phyloP scores from a whole-genome alignment of 1,140 invertebrate species.

The Pararge aegeria region DNA sequence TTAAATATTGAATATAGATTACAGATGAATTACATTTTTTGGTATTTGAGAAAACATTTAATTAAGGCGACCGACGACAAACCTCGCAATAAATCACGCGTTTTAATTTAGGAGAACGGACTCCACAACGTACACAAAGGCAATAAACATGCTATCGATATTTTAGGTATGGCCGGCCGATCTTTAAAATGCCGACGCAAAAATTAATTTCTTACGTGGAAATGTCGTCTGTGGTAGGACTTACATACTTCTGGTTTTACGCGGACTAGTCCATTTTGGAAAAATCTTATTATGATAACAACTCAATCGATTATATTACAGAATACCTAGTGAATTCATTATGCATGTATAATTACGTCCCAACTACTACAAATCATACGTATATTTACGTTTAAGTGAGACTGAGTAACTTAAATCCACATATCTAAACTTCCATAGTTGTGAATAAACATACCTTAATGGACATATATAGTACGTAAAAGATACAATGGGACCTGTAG shows the following conservation, averaged over 20 bases:
- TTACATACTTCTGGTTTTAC: background rate
- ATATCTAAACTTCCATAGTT: too few relatives aligned
- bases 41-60: conserved; percentile 10
- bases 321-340: too few relatives aligned
- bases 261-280: background rate
- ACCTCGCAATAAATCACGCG: conserved; percentile 50
- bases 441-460: too few relatives aligned
- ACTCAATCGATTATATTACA: too few relatives aligned
- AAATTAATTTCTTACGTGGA: conserved; percentile 12
- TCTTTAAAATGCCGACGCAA: conserved; percentile 61
- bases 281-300: background rate
- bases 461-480: too few relatives aligned
- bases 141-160: conserved; percentile 67
- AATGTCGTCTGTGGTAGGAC: background rate
- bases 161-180: conserved; percentile 54
- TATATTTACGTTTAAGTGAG: too few relatives aligned
- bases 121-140: conserved; percentile 50
- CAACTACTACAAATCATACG: too few relatives aligned
- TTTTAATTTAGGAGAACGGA: conserved; percentile 30
- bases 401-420: too few relatives aligned
- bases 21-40: background rate
- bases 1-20: background rate
- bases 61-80: conserved; percentile 21
- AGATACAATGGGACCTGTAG: too few relatives aligned
- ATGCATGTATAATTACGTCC: too few relatives aligned